Evolutionary conservation across 1,140 invertebrate species (phyloP), one percentile per base, ranked within the genome.

Genomic region (Mycetomoellerius zeteki): DNA sequence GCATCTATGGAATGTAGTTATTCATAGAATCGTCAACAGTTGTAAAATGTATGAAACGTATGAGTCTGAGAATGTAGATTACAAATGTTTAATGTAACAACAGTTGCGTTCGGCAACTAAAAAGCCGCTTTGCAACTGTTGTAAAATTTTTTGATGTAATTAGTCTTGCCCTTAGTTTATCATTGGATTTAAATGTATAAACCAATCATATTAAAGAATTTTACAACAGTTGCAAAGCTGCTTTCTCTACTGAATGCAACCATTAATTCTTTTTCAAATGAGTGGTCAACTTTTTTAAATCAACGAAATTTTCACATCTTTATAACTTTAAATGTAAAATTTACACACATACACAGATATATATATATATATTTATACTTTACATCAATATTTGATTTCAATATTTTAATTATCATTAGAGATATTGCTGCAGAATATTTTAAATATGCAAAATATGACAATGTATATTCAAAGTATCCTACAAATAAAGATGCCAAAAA

Each of bases 51-150:
- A 52, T 21, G 10, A 12, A 50, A 2, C 16, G 3, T 24, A 47
- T 47, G 8, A 37, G 0, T 37, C 37, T 7, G 33, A 37, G 0
- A 37, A 67, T 37, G 2, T 67, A 73, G 14, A 33, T 10, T 14
- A 21, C 5, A 77, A 64, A 78, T 21, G 1, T 19, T 14, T 78
- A 64, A 64, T 78, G 3, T 27, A 64, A 54, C 56, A 43, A 43
- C 10, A 43, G 7, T 43, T 43, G 37, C 37, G 8, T 43, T 43
- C 37, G 10, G 8, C 37, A 43, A 43, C n/a, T n/a, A 37, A 8
- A 37, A 43, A 43, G 37, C 8, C 8, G 8, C 8, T 43, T 43
- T 43, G 37, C 10, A 43, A 43, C 37, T 43, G 10, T 43, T 43
- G 8, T 43, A 43, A 43, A 43, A 43, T 43, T 43, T 12, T 43